Evolutionary conservation across 1,140 invertebrate species (phyloP), one percentile per base, ranked within the genome.

Genomic region (Achroia grisella): DNA sequence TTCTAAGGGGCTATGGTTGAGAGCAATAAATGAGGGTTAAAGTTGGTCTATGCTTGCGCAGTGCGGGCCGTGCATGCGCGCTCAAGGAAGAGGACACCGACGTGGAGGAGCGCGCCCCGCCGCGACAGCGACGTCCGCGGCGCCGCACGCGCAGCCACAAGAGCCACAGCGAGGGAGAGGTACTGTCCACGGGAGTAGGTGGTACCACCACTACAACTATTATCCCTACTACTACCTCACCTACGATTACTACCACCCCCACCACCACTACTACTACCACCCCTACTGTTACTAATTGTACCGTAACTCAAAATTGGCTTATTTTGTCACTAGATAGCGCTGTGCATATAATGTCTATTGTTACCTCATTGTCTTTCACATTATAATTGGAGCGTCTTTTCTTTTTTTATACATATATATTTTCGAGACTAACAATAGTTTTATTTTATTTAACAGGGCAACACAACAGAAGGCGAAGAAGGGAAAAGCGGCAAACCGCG

Each of bases 21-120:
- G n/a, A n/a, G n/a, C n/a, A n/a, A n/a, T n/a, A n/a, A 23, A 6
- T 23, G 17, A 23, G 2, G 17, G 17, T 23, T 3, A 3, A 6
- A 3, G 17, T 23, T n/a, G 17, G 17, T 23, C 88, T 88, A 89
- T 90, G 58, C 83, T 85, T 78, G 39, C 43, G 17, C 39, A 90
- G 89, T 13, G 86, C 87, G 12, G 90, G 89, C 1, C 88, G 89
- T 42, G 67, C 79, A 2, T 87, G 91, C 49, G 69, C 76, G 10
- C 61, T 93, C 55, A 91, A 92, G 56, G 89, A 90, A 62, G 88
- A 87, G 28, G 91, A 92, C 69, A 90, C 90, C 30, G 90, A 92
- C 56, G 78, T 89, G 10, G 89, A 90, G 68, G 88, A 86, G 41
- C 79, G 88, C 50, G 67, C 77, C 17, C 69, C 66, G 34, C 65